Percentiles rank a stretch among this genome's conserved stretches.
phyloP scores from a whole-genome alignment of 2,888 invertebrate genomes.

The Scrobipalpa costella region DNA sequence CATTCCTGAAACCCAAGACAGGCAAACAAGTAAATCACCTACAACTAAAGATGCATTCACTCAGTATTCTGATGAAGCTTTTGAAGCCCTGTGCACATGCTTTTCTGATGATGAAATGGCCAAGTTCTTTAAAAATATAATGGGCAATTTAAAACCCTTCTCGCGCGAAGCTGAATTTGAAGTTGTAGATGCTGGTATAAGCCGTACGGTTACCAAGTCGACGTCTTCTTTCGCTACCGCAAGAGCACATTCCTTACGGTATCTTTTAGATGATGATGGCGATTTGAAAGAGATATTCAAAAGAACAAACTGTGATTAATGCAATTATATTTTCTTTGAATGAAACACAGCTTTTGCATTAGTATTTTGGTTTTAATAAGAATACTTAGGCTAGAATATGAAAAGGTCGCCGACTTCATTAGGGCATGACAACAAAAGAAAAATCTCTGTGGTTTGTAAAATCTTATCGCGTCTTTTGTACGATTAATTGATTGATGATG shows the following conservation, averaged over 20 bases:
- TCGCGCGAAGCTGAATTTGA: too few relatives aligned
- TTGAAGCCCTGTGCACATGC: conserved; percentile 59
- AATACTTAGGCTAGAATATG: too few relatives aligned
- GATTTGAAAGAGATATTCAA: conserved; percentile 60
- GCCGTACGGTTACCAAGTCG: conserved; percentile 29
- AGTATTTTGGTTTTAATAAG: too few relatives aligned
- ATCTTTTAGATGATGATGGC: conserved; percentile 48
- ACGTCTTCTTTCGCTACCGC: conserved; percentile 49
- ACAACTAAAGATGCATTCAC: conserved; percentile 51
- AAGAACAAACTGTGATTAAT: conserved; percentile 50
- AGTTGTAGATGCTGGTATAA: too few relatives aligned
- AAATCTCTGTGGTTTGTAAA: too few relatives aligned
- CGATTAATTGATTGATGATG: not conserved
- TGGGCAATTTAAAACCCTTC: too few relatives aligned
- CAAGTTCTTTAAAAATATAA: conserved; percentile 41
- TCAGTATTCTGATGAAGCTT: conserved; percentile 58
- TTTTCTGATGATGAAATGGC: conserved; percentile 56
- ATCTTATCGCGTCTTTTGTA: not conserved
- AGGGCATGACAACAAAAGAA: too few relatives aligned
- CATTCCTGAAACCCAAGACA: conserved; percentile 34
- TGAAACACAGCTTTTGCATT: too few relatives aligned
- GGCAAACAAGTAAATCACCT: conserved; percentile 36
- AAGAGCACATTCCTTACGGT: conserved; percentile 51
- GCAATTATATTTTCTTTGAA: too few relatives aligned
- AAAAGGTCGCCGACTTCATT: too few relatives aligned